phyloP scores from a whole-genome alignment of 1,140 invertebrate species.

The Lamellibrachia luymesi region DNA sequence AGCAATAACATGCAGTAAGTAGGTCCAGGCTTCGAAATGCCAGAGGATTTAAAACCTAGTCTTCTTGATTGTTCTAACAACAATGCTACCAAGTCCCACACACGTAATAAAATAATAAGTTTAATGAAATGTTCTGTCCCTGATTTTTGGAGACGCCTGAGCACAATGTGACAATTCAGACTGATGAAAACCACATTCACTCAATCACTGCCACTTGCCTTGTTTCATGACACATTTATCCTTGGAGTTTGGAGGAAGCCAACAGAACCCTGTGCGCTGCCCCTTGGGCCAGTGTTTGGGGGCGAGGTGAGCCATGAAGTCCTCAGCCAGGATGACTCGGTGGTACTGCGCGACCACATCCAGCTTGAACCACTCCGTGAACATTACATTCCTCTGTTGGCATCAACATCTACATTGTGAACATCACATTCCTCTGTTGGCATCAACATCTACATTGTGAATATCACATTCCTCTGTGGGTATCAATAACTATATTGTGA shows the following conservation, averaged over 20 bases:
- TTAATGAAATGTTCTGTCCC: too few relatives aligned
- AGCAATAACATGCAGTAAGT: too few relatives aligned
- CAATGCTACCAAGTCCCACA: too few relatives aligned
- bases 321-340: slow-evolving; percentile 82
- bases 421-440: slow-evolving; percentile 66
- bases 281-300: slow-evolving; percentile 77
- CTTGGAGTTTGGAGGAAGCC: slow-evolving; percentile 20
- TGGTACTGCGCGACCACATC: slow-evolving; percentile 74
- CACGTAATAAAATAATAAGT: too few relatives aligned
- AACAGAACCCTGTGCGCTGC: slow-evolving; percentile 68
- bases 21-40: too few relatives aligned
- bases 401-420: slow-evolving; percentile 52
- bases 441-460: not conserved
- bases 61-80: too few relatives aligned
- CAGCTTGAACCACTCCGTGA: slow-evolving; percentile 86
- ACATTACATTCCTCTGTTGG: slow-evolving; percentile 66
- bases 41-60: too few relatives aligned
- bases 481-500: too few relatives aligned
- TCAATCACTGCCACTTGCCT: not conserved
- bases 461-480: too few relatives aligned
- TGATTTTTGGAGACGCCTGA: not conserved
- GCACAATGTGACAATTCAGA: not conserved
- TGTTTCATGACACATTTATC: not conserved
- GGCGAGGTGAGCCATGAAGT: slow-evolving; percentile 83
- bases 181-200: not conserved